Conservation (phyloP, 2,113 vertebrate genomes). For the Orycteropus afer region DNA sequence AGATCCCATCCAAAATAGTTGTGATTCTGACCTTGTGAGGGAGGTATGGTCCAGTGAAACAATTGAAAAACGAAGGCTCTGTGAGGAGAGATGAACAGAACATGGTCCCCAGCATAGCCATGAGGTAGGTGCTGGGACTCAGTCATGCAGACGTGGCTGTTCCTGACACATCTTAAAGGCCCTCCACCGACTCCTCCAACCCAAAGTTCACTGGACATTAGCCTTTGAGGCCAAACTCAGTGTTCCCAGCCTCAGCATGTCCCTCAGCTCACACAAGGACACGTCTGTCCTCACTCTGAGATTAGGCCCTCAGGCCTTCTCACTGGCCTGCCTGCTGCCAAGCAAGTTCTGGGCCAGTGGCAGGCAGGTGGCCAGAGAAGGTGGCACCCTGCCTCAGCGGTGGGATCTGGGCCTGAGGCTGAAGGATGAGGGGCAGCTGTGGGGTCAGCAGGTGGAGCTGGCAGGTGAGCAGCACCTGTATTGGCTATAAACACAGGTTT, state of each 20-base stretch:
- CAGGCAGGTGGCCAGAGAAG: neutral
- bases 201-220: too few relatives aligned
- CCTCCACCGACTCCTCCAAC: too few relatives aligned
- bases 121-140: neutral
- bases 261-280: neutral
- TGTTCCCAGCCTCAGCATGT: neutral
- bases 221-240: neutral
- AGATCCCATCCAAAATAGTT: neutral
- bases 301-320: neutral
- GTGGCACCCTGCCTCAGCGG: accelerated
- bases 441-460: neutral
- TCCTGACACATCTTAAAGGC: neutral
- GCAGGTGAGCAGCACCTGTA: neutral
- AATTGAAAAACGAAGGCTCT: neutral
- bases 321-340: neutral
- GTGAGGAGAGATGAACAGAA: neutral
- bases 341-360: neutral
- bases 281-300: accelerated
- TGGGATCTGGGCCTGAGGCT: neutral
- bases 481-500: slow-evolving; percentile 50
- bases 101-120: too few relatives aligned
- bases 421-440: neutral
- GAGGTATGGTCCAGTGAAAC: neutral
- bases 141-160: neutral
- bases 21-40: neutral